A percentile compares a stretch with the other conserved stretches of the same genome.
Conservation (phyloP, 1,140 invertebrate genomes). For the Cyrtorhinus lividipennis region DNA sequence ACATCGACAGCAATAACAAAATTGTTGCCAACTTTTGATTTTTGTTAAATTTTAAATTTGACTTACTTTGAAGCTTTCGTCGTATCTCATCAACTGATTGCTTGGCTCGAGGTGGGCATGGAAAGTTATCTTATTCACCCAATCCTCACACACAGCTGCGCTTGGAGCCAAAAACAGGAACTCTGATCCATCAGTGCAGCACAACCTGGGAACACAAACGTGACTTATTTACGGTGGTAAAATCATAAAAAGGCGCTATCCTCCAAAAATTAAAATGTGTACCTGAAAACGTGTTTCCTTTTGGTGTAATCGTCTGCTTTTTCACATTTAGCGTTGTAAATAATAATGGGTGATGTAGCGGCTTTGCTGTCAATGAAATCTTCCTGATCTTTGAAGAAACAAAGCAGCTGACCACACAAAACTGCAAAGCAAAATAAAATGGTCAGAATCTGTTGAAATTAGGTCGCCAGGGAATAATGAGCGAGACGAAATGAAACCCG, state of each 20-base stretch:
- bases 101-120: conserved; percentile 82
- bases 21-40: too few relatives aligned
- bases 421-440: conserved; percentile 42
- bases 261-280: neutral
- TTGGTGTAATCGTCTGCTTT: conserved; percentile 89
- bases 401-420: conserved; percentile 86
- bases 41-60: too few relatives aligned
- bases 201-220: conserved; percentile 40
- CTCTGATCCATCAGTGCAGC: conserved; percentile 78
- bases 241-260: neutral
- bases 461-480: too few relatives aligned
- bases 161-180: conserved; percentile 71
- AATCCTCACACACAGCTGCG: conserved; percentile 68
- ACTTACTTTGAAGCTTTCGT: conserved; percentile 37
- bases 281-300: conserved; percentile 79
- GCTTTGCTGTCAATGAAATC: conserved; percentile 81
- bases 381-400: conserved; percentile 93
- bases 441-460: too few relatives aligned
- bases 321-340: conserved; percentile 70
- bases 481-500: neutral
- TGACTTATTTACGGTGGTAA: too few relatives aligned
- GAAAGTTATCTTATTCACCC: conserved; percentile 88
- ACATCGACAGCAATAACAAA: too few relatives aligned
- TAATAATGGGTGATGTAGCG: conserved; percentile 73
- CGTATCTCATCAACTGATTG: conserved; percentile 72